A percentile compares a stretch with the other conserved stretches of the same genome.
Conservation (phyloP, 2,113 vertebrate genomes). For the Abramis brama region DNA sequence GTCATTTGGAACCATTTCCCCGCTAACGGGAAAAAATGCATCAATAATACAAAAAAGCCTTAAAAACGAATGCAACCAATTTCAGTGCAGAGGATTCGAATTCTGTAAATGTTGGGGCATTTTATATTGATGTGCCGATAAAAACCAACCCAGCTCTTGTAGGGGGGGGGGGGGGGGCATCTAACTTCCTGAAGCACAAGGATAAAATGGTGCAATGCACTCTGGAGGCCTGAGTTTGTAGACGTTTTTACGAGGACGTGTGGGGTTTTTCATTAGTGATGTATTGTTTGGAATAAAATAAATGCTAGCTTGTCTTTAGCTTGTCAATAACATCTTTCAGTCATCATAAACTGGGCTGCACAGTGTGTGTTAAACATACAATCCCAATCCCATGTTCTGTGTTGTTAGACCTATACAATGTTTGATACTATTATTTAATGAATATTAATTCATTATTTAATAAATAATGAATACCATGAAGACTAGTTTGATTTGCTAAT, state of each 20-base stretch:
- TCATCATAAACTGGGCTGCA: neutral
- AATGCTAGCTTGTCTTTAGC: neutral
- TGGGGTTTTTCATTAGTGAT: neutral
- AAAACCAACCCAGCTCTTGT: neutral
- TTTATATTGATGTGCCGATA: conserved; percentile 31
- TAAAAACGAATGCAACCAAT: conserved; percentile 28
- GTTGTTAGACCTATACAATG: neutral
- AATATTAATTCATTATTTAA: too few species aligned
- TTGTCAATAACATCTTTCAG: conserved; percentile 2
- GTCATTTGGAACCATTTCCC: conserved; percentile 27
- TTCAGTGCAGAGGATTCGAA: neutral
- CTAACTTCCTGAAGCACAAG: neutral
- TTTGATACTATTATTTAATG: neutral
- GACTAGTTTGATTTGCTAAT: neutral
- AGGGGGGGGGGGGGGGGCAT: too few species aligned
- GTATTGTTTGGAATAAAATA: neutral
- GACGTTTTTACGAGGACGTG: neutral
- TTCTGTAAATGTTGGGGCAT: conserved; percentile 27
- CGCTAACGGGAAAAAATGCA: conserved; percentile 33
- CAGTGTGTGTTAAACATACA: neutral
- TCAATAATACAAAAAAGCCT: conserved; percentile 47
- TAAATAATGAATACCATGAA: neutral
- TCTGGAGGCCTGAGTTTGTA: neutral
- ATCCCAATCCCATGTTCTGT: neutral
- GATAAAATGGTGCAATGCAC: neutral